Conservation (phyloP, 2,113 vertebrate species). For the Bubo scandiacus region DNA sequence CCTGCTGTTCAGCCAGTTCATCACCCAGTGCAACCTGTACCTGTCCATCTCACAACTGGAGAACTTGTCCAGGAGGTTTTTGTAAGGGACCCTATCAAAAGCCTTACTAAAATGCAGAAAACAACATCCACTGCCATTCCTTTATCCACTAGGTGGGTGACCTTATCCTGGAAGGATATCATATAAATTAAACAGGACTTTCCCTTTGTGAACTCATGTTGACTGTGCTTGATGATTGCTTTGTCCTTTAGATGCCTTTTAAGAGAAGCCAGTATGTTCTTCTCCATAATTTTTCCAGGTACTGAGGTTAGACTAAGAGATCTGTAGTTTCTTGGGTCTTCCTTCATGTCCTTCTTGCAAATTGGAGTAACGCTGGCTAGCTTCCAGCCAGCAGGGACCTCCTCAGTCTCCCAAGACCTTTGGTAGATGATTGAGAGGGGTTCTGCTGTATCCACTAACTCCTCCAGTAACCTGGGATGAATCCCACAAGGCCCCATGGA, state of each 20-base stretch:
- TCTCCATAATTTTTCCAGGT: too few species aligned
- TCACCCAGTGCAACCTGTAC: not conserved
- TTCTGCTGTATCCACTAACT: not conserved
- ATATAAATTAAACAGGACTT: not conserved
- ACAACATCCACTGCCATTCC: too few species aligned
- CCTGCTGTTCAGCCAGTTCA: not conserved
- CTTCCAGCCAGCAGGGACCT: too few species aligned
- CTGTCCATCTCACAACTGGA: not conserved
- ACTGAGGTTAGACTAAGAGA: too few species aligned
- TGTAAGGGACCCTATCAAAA: not conserved
- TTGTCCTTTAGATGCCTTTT: too few species aligned
- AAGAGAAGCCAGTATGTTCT: too few species aligned
- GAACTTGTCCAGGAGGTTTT: not conserved
- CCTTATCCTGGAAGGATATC: not conserved
- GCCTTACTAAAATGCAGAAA: not conserved
- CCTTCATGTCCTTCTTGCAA: too few species aligned
- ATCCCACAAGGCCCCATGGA: not conserved
- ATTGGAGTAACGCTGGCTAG: too few species aligned
- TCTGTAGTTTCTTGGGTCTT: too few species aligned
- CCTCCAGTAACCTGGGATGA: not conserved
- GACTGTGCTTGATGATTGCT: too few species aligned
- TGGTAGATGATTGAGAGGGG: not conserved
- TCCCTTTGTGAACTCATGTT: too few species aligned
- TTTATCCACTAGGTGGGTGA: not conserved
- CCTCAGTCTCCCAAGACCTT: too few species aligned